Percentiles rank a stretch among this genome's conserved stretches.
These are phyloP conservation scores for Ylistrum balloti DNA, from an alignment of 1,140 invertebrate genomes.

Conservation along the genomic window DNA sequence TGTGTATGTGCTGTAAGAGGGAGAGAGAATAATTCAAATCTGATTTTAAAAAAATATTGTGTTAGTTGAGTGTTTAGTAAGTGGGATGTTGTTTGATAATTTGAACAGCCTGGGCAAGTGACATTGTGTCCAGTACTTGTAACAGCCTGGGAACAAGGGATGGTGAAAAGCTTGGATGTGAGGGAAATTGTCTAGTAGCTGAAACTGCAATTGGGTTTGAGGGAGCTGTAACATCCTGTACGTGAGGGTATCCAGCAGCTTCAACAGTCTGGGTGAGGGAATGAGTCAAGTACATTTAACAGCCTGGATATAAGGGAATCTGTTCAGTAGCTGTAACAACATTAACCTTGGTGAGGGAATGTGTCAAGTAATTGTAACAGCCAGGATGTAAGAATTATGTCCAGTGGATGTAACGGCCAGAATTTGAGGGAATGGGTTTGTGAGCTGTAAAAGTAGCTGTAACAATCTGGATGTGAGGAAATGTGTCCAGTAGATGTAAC, in stretches of 20 bases:
- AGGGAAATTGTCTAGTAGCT: neutral
- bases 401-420: neutral
- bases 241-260: neutral
- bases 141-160: neutral
- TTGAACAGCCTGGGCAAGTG: neutral
- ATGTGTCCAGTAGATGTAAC: neutral
- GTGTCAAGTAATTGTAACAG: neutral
- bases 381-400: neutral
- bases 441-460: too few species aligned
- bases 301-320: neutral
- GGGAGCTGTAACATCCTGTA: neutral
- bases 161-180: neutral
- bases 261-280: neutral
- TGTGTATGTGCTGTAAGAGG: neutral
- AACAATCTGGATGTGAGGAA: neutral
- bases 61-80: conserved; percentile 21
- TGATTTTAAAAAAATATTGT: neutral
- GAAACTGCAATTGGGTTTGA: too few species aligned
- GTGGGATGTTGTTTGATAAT: neutral
- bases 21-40: neutral
- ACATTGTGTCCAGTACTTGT: neutral
- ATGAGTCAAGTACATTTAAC: neutral
- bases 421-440: neutral
- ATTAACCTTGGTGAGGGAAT: too few species aligned
- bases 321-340: neutral